Base-by-base conservation (phyloP, 2,797 vertebrate species). In the Myioborus miniatus region DNA sequence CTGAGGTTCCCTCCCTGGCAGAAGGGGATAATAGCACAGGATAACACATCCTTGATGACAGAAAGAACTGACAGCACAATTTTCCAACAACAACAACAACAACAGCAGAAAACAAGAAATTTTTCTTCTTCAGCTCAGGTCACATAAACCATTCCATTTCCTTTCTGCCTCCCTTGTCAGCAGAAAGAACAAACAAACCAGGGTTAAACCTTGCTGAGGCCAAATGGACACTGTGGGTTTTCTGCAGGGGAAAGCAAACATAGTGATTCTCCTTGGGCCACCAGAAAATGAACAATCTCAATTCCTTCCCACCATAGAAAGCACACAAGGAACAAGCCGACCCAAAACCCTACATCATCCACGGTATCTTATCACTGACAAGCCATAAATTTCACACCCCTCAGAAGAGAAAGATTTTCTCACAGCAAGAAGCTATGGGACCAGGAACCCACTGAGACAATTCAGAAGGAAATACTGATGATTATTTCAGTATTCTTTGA, bases 261-360 rank as follows among this genome's bases (percentile, higher is more conserved):
- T 4, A 13, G 11, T 0, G 0, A 65, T 52, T 72, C 36, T 68
- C 46, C 32, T 37, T 0, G 1, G 49, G 53, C 22, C 17, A 10
- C 14, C 0, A 2, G 46, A 83, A 49, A 56, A 65, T 3, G 55
- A 94, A 63, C 44, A 65, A 32, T 26, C 44, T 59, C 26, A 43
- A 15, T 46, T 74, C 29, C 74, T 70, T 55, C 43, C 15, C 34
- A 47, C 3, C 22, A 36, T 0, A 30, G 15, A 89, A 72, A 63
- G 36, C 24, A 85, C 71, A 53, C 1, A 34, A 41, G 43, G 70
- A 94, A 68, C 12, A 76, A 87, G 14, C 8, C 32, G 65, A 62
- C 4, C 24, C 37, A 8, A 89, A 87, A 9, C 9, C 13, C 10
- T 27, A 44, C 15, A 11, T 47, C 7, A 60, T 9, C 10, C 15